These are phyloP conservation scores for Micromys minutus DNA, from an alignment of 2,113 vertebrate genomes.

Conservation along the genomic window DNA sequence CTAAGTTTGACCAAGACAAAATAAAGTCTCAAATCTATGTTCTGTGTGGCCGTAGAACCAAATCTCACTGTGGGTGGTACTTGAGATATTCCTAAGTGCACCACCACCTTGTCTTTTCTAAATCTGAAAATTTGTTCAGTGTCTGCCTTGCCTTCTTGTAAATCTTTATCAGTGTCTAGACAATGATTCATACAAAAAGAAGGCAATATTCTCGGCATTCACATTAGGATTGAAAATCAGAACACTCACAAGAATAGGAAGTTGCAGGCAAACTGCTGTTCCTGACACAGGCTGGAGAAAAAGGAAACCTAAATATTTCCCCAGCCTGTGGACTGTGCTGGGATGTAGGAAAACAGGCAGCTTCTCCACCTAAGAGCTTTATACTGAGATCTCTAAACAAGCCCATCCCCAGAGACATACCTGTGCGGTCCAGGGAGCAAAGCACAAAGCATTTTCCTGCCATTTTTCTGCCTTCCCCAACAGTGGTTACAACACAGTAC, in stretches of 20 bases:
- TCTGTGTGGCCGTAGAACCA: background rate
- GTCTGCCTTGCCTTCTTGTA: background rate
- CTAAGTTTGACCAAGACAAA: background rate
- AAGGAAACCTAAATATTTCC: background rate
- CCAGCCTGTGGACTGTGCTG: background rate
- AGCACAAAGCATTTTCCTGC: background rate
- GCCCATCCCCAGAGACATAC: background rate
- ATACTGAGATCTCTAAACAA: background rate
- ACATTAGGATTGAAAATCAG: background rate
- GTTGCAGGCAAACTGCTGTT: background rate
- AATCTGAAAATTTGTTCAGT: background rate
- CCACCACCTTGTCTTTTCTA: background rate
- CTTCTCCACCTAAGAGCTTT: background rate
- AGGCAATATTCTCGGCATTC: background rate
- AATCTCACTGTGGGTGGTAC: background rate
- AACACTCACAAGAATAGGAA: background rate
- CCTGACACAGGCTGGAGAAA: background rate
- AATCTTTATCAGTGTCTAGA: background rate
- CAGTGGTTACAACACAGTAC: background rate
- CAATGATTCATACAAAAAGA: background rate
- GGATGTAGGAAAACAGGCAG: background rate
- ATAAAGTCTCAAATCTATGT: background rate
- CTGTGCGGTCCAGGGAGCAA: background rate
- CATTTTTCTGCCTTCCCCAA: background rate
- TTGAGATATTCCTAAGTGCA: background rate